Conservation (phyloP, 2,888 invertebrate species). For the Nysson spinosus region DNA sequence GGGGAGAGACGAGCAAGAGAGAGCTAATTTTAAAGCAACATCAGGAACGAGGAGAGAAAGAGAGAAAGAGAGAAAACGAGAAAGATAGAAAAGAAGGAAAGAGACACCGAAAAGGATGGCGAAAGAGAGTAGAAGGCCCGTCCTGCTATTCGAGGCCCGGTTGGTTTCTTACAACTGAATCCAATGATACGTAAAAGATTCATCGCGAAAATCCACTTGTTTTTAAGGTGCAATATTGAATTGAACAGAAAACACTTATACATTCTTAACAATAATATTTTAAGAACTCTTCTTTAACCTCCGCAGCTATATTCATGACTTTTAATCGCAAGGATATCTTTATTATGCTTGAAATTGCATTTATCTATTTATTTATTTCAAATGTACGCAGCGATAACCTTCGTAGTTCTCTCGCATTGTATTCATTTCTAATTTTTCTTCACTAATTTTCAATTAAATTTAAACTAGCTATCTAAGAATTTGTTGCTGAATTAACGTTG, state of each 20-base stretch:
- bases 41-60: constrained; percentile 28
- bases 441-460: too few species aligned
- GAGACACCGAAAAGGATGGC: too few species aligned
- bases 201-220: too few species aligned
- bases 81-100: constrained; percentile 24
- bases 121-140: constrained; percentile 22
- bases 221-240: neutral
- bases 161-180: constrained; percentile 53
- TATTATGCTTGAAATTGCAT: too few species aligned
- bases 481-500: too few species aligned
- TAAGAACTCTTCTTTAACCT: neutral
- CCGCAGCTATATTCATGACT: too few species aligned
- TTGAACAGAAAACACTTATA: neutral
- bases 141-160: constrained; percentile 66
- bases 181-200: constrained; percentile 23
- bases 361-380: too few species aligned
- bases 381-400: too few species aligned
- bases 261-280: neutral
- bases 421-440: too few species aligned
- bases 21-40: constrained; percentile 64
- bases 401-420: too few species aligned
- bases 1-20: constrained; percentile 28
- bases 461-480: too few species aligned
- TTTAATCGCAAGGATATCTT: too few species aligned
- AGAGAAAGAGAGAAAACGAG: constrained; percentile 20